These are phyloP conservation scores for Eupsittula cactorum DNA, from an alignment of 2,113 vertebrate genomes.

Conservation along the genomic window DNA sequence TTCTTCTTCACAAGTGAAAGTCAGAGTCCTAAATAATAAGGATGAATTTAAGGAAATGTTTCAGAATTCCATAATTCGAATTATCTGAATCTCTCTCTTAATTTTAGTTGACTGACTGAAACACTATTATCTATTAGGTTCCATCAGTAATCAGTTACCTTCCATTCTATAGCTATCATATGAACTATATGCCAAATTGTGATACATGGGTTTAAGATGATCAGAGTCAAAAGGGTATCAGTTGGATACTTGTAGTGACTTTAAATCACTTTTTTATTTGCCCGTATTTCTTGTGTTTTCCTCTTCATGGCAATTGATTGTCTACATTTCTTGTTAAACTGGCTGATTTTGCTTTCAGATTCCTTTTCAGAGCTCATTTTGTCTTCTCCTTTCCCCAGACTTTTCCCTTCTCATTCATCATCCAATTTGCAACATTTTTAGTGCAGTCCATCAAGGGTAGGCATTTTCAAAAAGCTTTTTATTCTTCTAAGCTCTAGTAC, in stretches of 20 bases:
- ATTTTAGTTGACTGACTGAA: background rate
- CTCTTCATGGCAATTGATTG: background rate
- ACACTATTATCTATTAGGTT: background rate
- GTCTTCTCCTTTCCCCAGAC: background rate
- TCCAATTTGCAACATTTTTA: background rate
- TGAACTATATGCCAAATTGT: background rate
- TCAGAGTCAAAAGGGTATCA: background rate
- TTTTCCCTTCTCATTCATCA: background rate
- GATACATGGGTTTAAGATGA: background rate
- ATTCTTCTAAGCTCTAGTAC: constrained; percentile 55
- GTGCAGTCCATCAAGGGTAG: background rate
- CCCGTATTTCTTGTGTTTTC: background rate
- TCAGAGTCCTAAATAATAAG: background rate
- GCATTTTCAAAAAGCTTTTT: constrained; percentile 36
- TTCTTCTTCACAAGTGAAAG: background rate
- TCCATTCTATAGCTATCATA: background rate
- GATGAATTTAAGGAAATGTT: background rate
- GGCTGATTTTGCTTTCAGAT: background rate
- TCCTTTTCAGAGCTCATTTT: background rate
- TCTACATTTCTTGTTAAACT: background rate
- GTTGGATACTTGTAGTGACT: background rate
- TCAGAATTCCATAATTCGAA: background rate
- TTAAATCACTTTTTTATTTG: background rate
- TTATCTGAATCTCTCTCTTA: background rate
- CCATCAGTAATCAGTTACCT: background rate